Evolutionary conservation across 1,140 invertebrate species (phyloP).

Genomic region (Coboldia fuscipes): DNA sequence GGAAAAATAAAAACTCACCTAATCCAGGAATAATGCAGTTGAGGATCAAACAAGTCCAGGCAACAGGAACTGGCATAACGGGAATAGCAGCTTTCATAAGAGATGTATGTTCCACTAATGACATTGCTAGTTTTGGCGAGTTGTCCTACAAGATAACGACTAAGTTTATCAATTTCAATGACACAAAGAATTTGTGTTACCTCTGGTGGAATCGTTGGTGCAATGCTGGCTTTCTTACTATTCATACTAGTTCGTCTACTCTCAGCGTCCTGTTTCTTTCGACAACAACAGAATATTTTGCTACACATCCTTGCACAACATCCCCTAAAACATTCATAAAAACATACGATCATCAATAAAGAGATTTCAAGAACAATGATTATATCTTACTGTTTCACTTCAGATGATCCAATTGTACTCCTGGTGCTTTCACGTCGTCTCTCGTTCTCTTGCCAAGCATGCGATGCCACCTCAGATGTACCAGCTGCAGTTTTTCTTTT

Average conservation of each 20-base stretch:
- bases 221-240: slow-evolving; percentile 33
- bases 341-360: no score
- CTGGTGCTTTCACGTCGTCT: no score
- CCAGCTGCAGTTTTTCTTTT: no score
- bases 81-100: slow-evolving; percentile 77
- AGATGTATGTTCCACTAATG: slow-evolving; percentile 56
- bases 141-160: slow-evolving; percentile 33
- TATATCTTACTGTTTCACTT: no score
- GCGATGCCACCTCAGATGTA: no score
- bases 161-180: slow-evolving; percentile 1
- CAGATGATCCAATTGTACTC: no score
- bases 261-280: slow-evolving; percentile 19
- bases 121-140: slow-evolving; percentile 54
- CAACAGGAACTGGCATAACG: slow-evolving; percentile 58
- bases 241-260: slow-evolving; percentile 33
- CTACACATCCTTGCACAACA: slow-evolving; percentile 7
- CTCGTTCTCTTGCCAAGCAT: no score
- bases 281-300: slow-evolving; percentile 9
- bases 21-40: slow-evolving; percentile 71
- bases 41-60: slow-evolving; percentile 66
- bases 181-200: slow-evolving; percentile 15
- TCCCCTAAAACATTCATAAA: slow-evolving; percentile 2
- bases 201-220: slow-evolving; percentile 33
- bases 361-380: no score
- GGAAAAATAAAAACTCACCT: slow-evolving; percentile 30